Conservation (phyloP, 2,888 invertebrate genomes). For the Rhogogaster chlorosoma region DNA sequence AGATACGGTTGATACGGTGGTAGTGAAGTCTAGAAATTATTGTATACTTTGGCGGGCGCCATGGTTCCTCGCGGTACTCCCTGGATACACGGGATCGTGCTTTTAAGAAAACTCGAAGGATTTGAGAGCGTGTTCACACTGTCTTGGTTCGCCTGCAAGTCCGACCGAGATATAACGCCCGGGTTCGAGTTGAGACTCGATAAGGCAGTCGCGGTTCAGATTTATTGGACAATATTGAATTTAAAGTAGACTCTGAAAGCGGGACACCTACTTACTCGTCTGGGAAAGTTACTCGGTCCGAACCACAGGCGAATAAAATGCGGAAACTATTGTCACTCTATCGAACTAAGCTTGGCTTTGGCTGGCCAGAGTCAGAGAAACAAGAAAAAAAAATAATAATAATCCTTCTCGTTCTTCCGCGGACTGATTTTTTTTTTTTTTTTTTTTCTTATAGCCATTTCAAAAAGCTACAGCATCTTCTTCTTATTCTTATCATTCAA, state of each 20-base stretch:
- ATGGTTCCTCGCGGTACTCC: neutral
- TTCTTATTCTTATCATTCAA: neutral
- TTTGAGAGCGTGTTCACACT: conserved; percentile 55
- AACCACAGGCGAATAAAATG: neutral
- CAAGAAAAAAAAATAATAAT: neutral
- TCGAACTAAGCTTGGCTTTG: neutral
- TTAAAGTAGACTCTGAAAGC: conserved; percentile 49
- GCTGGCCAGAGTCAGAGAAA: neutral
- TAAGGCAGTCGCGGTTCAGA: conserved; percentile 59
- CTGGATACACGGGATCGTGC: conserved; percentile 54
- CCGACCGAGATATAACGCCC: conserved; percentile 28
- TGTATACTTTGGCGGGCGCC: conserved; percentile 35
- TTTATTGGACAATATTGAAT: conserved; percentile 64
- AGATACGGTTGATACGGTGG: neutral
- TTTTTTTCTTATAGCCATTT: neutral
- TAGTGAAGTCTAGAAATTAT: conserved; percentile 20
- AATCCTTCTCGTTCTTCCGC: neutral
- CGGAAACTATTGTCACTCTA: conserved; percentile 26
- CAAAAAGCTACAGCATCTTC: neutral
- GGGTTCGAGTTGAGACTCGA: conserved; percentile 54
- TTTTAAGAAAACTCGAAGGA: conserved; percentile 53
- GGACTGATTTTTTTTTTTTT: neutral
- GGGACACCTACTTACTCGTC: neutral
- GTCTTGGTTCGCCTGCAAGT: neutral
- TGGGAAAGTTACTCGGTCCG: neutral